These are phyloP conservation scores for Catharus bicknelli DNA, from an alignment of 2,113 vertebrate genomes.

Conservation along the genomic window DNA sequence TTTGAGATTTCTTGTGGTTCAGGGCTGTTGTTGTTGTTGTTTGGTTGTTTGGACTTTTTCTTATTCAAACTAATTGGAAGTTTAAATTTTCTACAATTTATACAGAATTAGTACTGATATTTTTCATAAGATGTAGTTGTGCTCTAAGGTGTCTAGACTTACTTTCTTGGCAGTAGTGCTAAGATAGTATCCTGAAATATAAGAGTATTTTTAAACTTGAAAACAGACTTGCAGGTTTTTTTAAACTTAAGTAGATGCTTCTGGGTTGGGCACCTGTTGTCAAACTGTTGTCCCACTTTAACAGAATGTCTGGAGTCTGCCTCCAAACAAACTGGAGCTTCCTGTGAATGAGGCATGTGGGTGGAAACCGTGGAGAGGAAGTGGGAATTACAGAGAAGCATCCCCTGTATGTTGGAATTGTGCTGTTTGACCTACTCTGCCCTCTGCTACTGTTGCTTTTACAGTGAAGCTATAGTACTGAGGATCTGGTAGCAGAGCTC, in stretches of 20 bases:
- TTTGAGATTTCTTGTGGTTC: background rate
- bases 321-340: background rate
- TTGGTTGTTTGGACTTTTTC: background rate
- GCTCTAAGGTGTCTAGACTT: background rate
- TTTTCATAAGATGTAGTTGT: background rate
- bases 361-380: background rate
- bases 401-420: background rate
- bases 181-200: background rate
- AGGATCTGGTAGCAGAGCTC: background rate
- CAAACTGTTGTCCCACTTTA: background rate
- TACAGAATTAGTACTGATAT: background rate
- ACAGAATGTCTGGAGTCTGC: background rate
- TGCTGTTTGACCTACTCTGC: background rate
- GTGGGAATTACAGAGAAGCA: background rate
- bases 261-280: background rate
- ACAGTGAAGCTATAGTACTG: background rate
- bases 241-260: background rate
- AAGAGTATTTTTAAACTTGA: slow-evolving; percentile 5
- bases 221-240: background rate
- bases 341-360: background rate
- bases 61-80: background rate
- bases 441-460: background rate
- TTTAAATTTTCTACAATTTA: background rate
- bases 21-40: background rate
- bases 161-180: background rate